Base-by-base conservation (phyloP, 2,113 vertebrate species). In the Caracal caracal region DNA sequence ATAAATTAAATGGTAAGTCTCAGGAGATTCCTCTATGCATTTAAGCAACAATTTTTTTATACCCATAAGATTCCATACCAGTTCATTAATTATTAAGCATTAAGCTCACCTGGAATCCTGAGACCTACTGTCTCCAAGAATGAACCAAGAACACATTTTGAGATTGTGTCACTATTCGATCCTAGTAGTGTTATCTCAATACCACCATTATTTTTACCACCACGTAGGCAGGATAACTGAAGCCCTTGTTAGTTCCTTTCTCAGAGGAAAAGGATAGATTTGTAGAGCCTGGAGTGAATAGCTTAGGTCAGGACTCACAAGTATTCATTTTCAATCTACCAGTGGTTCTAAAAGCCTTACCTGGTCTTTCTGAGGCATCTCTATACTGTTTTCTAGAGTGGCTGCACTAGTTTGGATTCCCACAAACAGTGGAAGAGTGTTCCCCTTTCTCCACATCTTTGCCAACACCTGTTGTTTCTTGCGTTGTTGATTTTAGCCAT, bases 31-130 rank as follows among this genome's bases (percentile, higher is more conserved):
- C 9, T 89, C 3, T 49, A 49, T 75, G 2, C 12, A 70, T 84
- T n/a, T 93, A 65, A 91, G 53, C 35, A 95, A 22, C 79, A 81
- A 53, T 78, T 12, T 43, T 86, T 94, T 93, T 90, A 82, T 83
- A 47, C 8, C 6, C 3, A 56, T 49, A 59, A 63, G 16, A 47
- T 96, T 76, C 51, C 20, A 90, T 68, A 68, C 28, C 2, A 79
- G 10, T 82, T 90, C 5, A 75, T 40, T 19, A 81, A 37, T 91
- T 91, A 51, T 79, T 78, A 94, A 81, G 17, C 37, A 16, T 88
- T 59, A 33, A 65, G 11, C 51, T 90, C 26, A 75, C 22, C 47
- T 70, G 37, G 15, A 89, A 87, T 6, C 4, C 43, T 94, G n/a
- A 92, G 6, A 92, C 47, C 24, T 26, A 61, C 11, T 79, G 3